These are phyloP conservation scores for Paratilapia polleni DNA, from an alignment of 2,113 vertebrate genomes.

Conservation along the genomic window DNA sequence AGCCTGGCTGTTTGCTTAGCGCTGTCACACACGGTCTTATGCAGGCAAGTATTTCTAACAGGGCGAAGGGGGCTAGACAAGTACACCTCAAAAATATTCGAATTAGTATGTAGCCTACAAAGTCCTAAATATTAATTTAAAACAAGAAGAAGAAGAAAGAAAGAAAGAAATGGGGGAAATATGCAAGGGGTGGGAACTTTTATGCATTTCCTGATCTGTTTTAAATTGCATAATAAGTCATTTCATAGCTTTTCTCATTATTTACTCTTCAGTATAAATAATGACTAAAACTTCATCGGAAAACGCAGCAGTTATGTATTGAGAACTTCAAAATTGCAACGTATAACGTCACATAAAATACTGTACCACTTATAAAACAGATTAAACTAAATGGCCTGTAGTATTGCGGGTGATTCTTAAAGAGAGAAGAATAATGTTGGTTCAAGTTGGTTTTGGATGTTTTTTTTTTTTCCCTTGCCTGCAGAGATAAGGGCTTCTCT, in stretches of 20 bases:
- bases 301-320: not conserved
- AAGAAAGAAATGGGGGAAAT: not conserved
- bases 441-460: conserved; percentile 36
- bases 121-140: not conserved
- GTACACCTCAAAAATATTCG: not conserved
- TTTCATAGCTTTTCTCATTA: not conserved
- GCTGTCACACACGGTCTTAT: conserved; percentile 33
- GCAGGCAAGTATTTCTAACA: conserved; percentile 18
- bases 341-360: not conserved
- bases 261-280: not conserved
- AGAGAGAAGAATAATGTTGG: conserved; percentile 35
- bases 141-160: too few species aligned
- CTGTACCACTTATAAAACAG: not conserved
- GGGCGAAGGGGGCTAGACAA: not conserved
- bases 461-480: conserved; percentile 39
- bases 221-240: not conserved
- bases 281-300: not conserved
- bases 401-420: conserved; percentile 23
- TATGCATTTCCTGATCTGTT: not conserved
- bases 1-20: conserved; percentile 39
- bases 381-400: not conserved
- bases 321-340: not conserved
- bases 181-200: not conserved
- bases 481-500: conserved; percentile 66
- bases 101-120: not conserved